Percentiles rank a stretch among this genome's conserved stretches.
Conservation (phyloP, 1,140 invertebrate species). For the Brachionus paranguensis region DNA sequence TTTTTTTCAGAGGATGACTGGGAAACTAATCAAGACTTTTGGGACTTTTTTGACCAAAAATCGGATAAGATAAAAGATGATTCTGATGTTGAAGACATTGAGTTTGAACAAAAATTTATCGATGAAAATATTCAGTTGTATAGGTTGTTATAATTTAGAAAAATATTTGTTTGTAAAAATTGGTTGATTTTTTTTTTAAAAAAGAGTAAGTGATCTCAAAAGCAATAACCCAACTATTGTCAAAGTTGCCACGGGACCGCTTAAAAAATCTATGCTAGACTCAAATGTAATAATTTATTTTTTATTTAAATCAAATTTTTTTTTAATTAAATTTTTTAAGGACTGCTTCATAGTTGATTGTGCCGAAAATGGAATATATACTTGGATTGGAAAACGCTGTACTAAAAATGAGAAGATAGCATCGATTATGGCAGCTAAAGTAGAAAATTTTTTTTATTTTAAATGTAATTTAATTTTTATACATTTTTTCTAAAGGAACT, state of each 20-base stretch:
- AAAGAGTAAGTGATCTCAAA: slow-evolving; percentile 11
- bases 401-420: slow-evolving; percentile 69
- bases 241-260: slow-evolving; percentile 62
- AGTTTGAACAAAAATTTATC: slow-evolving; percentile 42
- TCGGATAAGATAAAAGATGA: slow-evolving; percentile 42
- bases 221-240: background rate
- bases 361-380: slow-evolving; percentile 70
- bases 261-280: slow-evolving; percentile 67
- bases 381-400: slow-evolving; percentile 75
- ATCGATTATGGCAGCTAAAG: slow-evolving; percentile 67
- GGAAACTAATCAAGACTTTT: slow-evolving; percentile 44
- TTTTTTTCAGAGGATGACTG: slow-evolving; percentile 34
- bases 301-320: background rate
- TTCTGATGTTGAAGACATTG: slow-evolving; percentile 45
- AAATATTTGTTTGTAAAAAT: no score
- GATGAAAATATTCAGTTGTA: slow-evolving; percentile 40
- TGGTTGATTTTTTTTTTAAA: background rate
- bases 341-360: slow-evolving; percentile 80
- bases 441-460: slow-evolving; percentile 42
- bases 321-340: slow-evolving; percentile 49
- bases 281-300: slow-evolving; percentile 59
- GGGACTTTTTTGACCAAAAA: slow-evolving; percentile 45
- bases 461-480: background rate
- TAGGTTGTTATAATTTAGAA: background rate
- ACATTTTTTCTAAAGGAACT: slow-evolving; percentile 55